These are phyloP conservation scores for Erebia aethiops DNA, from an alignment of 2,888 invertebrate species.

Conservation along the genomic window DNA sequence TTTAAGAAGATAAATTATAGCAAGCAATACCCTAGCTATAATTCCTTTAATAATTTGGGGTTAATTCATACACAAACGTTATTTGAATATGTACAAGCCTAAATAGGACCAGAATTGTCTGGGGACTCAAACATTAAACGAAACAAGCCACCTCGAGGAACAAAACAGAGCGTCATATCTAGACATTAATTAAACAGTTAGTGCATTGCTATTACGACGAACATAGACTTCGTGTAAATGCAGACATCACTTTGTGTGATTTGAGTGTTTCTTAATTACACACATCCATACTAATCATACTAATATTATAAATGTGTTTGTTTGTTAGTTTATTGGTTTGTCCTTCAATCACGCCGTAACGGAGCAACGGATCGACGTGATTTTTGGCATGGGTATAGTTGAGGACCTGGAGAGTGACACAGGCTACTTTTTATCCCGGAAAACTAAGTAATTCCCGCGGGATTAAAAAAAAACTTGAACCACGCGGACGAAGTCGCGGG, in stretches of 20 bases:
- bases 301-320: too few relatives aligned
- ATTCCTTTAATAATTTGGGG: neutral
- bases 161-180: constrained; percentile 18
- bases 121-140: constrained; percentile 17
- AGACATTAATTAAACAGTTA: constrained; percentile 21
- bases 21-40: neutral
- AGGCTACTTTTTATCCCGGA: too few relatives aligned
- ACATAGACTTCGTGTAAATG: constrained; percentile 12
- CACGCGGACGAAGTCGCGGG: too few relatives aligned
- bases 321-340: too few relatives aligned
- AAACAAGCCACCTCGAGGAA: constrained; percentile 22
- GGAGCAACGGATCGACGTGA: too few relatives aligned
- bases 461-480: too few relatives aligned
- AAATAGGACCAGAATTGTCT: constrained; percentile 19
- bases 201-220: constrained; percentile 15
- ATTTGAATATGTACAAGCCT: constrained; percentile 19
- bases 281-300: too few relatives aligned
- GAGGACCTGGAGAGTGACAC: too few relatives aligned
- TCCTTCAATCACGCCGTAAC: too few relatives aligned
- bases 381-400: too few relatives aligned
- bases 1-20: neutral
- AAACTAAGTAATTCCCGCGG: too few relatives aligned
- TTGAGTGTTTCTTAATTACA: neutral
- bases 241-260: constrained; percentile 14
- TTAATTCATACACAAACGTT: constrained; percentile 6